A percentile compares a stretch with the other conserved stretches of the same genome.
phyloP scores from a whole-genome alignment of 1,140 invertebrate genomes.

The Calliphora vicina region DNA sequence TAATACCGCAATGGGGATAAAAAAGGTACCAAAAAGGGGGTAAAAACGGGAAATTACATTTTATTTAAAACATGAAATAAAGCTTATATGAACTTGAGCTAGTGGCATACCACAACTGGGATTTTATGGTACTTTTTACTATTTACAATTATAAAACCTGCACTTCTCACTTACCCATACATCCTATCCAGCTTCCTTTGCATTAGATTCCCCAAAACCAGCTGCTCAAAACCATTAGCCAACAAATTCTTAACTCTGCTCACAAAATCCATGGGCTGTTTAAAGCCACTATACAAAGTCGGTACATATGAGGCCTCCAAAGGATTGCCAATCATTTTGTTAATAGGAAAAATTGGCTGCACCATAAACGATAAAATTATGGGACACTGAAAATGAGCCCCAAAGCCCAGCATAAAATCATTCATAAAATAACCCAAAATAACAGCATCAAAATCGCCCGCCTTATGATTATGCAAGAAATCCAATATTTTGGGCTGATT shows the following conservation, averaged over 20 bases:
- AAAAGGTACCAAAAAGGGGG: too few relatives aligned
- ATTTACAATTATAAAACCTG: too few relatives aligned
- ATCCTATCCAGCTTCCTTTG: neutral
- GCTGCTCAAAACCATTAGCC: neutral
- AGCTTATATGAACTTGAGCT: too few relatives aligned
- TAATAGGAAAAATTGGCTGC: neutral
- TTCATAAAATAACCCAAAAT: slow-evolving; percentile 39
- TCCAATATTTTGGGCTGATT: slow-evolving; percentile 19
- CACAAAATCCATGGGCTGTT: slow-evolving; percentile 21
- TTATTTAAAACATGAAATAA: too few relatives aligned
- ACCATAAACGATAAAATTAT: slow-evolving; percentile 26
- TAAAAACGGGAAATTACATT: too few relatives aligned
- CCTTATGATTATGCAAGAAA: slow-evolving; percentile 22
- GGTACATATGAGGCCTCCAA: slow-evolving; percentile 35
- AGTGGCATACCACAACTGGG: too few relatives aligned
- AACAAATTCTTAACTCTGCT: neutral
- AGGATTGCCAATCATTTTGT: slow-evolving; percentile 39
- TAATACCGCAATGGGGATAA: too few relatives aligned
- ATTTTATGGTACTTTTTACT: too few relatives aligned
- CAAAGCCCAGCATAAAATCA: slow-evolving; percentile 36
- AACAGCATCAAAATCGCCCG: slow-evolving; percentile 40
- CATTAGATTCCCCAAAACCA: neutral
- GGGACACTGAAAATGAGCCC: slow-evolving; percentile 41
- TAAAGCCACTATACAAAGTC: slow-evolving; percentile 1
- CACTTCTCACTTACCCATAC: neutral